Evolutionary conservation across 2,888 invertebrate genomes (phyloP), one percentile per base, ranked within the genome.

Genomic region (Nezara viridula): DNA sequence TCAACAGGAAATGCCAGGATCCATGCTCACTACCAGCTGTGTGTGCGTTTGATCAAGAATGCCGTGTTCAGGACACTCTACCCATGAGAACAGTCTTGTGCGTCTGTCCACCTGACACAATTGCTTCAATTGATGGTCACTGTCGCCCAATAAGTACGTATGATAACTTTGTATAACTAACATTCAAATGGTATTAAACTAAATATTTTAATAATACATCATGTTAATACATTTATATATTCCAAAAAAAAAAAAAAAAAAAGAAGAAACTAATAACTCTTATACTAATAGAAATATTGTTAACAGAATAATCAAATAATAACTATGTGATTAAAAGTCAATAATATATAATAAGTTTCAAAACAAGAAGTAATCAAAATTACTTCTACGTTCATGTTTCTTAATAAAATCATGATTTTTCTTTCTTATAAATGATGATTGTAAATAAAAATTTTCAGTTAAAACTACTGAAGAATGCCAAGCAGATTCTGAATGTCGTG

Each of bases 61-160:
- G 98, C 92, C 94, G 95, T 90, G 96, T 97, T 0, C 93, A 96
- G 21, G 96, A 97, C 91, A 95, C 97, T 0, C 92, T 96, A 85
- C 97, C 98, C 4, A 93, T 97, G 90, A 95, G 97, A 88, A 97
- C 97, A 0, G 95, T 98, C 91, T 96, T 97, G 91, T 98, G 98
- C 92, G 95, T 96, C 92, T 98, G 98, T 93, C 96, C 97, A 27
- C 94, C 96, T 73, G 97, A 97, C 90, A 96, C 96, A 0, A 94
- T 96, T 85, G 95, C 96, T 0, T 96, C 96, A 91, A 94, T 94
- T 12, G 95, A 95, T 89, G 96, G 96, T 91, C 95, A 95, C 91
- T 98, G 98, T 92, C 95, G 95, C 90, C 92, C 92, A 88, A 94
- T 94, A 89, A 92, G 93, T 93, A 91, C 91, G 92, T 91, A 27